These are phyloP conservation scores for Prochilodus magdalenae DNA, from an alignment of 2,113 vertebrate genomes.

Conservation along the genomic window DNA sequence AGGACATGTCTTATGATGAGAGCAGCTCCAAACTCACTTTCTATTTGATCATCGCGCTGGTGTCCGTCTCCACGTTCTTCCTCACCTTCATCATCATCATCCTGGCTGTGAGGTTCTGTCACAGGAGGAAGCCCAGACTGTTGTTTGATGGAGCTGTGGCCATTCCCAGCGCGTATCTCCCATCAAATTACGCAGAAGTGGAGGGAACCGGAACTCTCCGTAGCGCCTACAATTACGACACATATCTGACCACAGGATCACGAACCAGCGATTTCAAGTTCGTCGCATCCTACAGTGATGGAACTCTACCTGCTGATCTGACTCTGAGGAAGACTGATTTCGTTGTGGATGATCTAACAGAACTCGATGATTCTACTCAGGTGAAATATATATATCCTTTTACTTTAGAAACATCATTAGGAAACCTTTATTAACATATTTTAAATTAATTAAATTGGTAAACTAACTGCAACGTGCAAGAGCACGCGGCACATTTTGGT, in stretches of 20 bases:
- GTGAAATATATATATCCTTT: too few relatives aligned
- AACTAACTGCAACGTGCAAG: too few relatives aligned
- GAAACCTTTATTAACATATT: too few relatives aligned
- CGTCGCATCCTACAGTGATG: too few relatives aligned
- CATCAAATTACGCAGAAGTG: slow-evolving; percentile 34
- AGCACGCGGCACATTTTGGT: too few relatives aligned
- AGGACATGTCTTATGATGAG: slow-evolving; percentile 52
- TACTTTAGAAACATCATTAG: too few relatives aligned
- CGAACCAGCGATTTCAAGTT: slow-evolving; percentile 45
- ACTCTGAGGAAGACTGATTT: background rate
- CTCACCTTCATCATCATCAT: slow-evolving; percentile 70
- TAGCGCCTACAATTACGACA: slow-evolving; percentile 41
- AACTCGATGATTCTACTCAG: background rate
- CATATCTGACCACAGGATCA: slow-evolving; percentile 38
- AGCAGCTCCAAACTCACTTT: slow-evolving; percentile 64
- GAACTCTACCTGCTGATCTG: too few relatives aligned
- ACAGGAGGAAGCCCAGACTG: slow-evolving; percentile 52
- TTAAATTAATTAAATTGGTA: too few relatives aligned
- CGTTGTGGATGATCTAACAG: background rate
- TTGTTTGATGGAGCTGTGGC: slow-evolving; percentile 57
- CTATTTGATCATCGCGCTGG: slow-evolving; percentile 71
- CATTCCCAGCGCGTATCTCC: slow-evolving; percentile 22
- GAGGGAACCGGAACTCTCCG: slow-evolving; percentile 15
- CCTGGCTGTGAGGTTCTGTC: slow-evolving; percentile 67
- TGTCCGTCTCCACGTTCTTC: slow-evolving; percentile 73